These are phyloP conservation scores for Sphaerodactylus townsendi DNA, from an alignment of 2,113 vertebrate species.

Conservation along the genomic window DNA sequence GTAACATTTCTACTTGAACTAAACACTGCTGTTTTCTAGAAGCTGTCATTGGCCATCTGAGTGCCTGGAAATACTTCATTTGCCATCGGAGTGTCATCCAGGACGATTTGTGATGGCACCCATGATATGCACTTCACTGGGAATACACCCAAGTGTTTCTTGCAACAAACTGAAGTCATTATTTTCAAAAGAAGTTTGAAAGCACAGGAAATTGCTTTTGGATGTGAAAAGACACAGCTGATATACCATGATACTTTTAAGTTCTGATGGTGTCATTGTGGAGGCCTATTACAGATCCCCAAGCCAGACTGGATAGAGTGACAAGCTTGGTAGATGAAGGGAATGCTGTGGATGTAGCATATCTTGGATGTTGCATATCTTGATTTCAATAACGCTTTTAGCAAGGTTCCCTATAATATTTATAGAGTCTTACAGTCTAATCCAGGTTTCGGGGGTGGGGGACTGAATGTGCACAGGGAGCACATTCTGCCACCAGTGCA, in stretches of 20 bases:
- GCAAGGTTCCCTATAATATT: no score
- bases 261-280: no score
- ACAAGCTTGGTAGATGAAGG: no score
- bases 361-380: no score
- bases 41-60: background rate
- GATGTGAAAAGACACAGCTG: accelerated
- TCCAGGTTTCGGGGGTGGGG: no score
- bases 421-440: no score
- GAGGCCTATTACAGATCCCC: no score
- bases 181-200: background rate
- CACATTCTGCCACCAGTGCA: no score
- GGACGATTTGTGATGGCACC: background rate
- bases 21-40: background rate
- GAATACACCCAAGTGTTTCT: background rate
- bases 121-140: background rate
- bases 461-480: no score
- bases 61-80: background rate
- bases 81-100: background rate
- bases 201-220: background rate
- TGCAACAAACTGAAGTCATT: background rate
- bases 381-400: no score
- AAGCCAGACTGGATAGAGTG: no score
- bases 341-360: no score
- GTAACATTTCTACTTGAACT: background rate
- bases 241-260: background rate